These are phyloP conservation scores for Isurus oxyrinchus DNA, from an alignment of 2,113 vertebrate genomes.

Conservation along the genomic window DNA sequence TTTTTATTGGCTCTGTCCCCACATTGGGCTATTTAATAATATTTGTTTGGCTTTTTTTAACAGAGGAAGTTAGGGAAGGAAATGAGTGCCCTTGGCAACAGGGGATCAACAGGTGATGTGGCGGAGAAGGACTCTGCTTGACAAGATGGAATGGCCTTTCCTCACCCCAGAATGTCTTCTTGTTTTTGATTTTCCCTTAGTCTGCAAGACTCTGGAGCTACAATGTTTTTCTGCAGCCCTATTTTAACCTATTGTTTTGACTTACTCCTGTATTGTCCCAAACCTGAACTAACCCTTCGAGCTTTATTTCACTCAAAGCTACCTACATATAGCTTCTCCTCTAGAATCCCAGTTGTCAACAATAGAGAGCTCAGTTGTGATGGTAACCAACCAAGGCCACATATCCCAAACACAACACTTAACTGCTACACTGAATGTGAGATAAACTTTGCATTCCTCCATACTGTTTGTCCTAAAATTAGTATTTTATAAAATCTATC, in stretches of 20 bases:
- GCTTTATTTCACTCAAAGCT: not conserved
- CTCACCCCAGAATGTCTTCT: not conserved
- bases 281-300: not conserved
- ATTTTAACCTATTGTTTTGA: not conserved
- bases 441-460: not conserved
- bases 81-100: not conserved
- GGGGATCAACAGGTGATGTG: too few species aligned
- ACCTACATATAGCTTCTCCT: not conserved
- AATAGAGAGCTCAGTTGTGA: not conserved
- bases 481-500: not conserved
- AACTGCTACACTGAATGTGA: not conserved
- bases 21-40: not conserved
- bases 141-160: not conserved
- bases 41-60: not conserved
- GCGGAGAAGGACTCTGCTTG: not conserved
- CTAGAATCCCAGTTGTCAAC: not conserved
- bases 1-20: not conserved
- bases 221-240: not conserved
- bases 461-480: not conserved
- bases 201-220: not conserved
- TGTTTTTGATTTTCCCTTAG: not conserved
- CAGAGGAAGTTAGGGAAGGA: not conserved
- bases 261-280: not conserved
- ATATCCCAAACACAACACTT: not conserved
- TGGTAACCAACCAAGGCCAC: not conserved